Conservation (phyloP, 2,113 vertebrate species). For the Helogale parvula region DNA sequence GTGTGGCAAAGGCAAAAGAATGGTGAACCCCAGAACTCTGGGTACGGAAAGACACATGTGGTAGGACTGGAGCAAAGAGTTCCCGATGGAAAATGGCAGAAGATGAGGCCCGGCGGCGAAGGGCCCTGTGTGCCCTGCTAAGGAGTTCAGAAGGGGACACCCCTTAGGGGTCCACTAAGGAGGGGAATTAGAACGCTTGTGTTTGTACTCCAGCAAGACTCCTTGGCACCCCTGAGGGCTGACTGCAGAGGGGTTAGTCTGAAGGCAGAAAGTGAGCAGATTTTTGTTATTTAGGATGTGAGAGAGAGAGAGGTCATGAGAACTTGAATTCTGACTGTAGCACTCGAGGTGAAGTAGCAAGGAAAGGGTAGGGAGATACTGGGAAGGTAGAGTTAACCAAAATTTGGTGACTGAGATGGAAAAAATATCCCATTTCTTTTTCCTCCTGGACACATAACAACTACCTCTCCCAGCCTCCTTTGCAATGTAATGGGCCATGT, state of each 20-base stretch:
- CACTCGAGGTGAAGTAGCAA: background rate
- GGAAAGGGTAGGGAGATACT: background rate
- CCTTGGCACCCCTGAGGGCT: background rate
- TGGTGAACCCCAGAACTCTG: background rate
- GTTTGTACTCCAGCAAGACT: background rate
- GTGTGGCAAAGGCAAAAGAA: background rate
- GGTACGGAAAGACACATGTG: fast-evolving
- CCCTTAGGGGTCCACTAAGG: background rate
- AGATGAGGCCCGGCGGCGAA: fast-evolving
- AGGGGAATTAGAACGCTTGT: background rate
- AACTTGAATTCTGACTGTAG: background rate
- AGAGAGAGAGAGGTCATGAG: background rate
- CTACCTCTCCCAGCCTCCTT: background rate
- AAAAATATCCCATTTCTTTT: background rate
- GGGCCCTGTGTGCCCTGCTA: background rate
- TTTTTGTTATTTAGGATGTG: background rate
- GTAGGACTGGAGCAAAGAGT: background rate
- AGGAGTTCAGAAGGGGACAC: background rate
- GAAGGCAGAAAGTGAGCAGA: background rate
- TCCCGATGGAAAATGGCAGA: background rate
- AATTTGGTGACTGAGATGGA: background rate
- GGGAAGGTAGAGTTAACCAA: background rate
- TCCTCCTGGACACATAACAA: background rate
- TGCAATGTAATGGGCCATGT: background rate
- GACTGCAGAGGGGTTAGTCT: background rate